phyloP scores from a whole-genome alignment of 2,113 vertebrate genomes.

The Cavia aperea region DNA sequence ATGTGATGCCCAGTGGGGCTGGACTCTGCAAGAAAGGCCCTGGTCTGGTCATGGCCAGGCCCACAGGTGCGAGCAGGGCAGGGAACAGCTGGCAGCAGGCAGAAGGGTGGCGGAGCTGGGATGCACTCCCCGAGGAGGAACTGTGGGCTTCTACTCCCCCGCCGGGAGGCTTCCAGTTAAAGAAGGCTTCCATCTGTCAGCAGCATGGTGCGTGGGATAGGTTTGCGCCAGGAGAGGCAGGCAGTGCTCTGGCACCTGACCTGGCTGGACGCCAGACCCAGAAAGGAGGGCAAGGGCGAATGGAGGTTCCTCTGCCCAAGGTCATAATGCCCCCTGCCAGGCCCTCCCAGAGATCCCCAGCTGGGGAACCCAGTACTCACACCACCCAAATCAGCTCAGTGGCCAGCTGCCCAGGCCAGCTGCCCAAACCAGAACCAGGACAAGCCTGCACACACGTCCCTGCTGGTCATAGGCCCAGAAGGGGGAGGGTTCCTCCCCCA shows the following conservation, averaged over 20 bases:
- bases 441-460: not conserved
- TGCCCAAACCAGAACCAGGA: not conserved
- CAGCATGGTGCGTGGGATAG: not conserved
- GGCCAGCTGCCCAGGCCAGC: not conserved
- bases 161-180: slow-evolving; percentile 47
- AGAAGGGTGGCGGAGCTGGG: not conserved
- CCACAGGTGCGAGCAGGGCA: slow-evolving; percentile 7
- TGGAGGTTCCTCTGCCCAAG: not conserved
- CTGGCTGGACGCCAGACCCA: not conserved
- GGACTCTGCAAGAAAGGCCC: not conserved
- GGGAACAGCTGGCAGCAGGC: slow-evolving; percentile 33
- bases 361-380: not conserved
- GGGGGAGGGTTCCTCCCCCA: not conserved
- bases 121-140: not conserved
- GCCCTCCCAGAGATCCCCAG: not conserved
- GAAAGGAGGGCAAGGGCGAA: not conserved
- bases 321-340: not conserved
- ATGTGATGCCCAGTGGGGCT: not conserved
- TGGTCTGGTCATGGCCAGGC: not conserved
- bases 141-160: slow-evolving; percentile 50
- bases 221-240: not conserved
- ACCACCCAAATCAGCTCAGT: not conserved
- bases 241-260: not conserved
- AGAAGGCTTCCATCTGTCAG: slow-evolving; percentile 65
- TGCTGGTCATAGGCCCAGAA: not conserved